Evolutionary conservation across 2,888 invertebrate genomes (phyloP).

Genomic region (Noctua pronuba): DNA sequence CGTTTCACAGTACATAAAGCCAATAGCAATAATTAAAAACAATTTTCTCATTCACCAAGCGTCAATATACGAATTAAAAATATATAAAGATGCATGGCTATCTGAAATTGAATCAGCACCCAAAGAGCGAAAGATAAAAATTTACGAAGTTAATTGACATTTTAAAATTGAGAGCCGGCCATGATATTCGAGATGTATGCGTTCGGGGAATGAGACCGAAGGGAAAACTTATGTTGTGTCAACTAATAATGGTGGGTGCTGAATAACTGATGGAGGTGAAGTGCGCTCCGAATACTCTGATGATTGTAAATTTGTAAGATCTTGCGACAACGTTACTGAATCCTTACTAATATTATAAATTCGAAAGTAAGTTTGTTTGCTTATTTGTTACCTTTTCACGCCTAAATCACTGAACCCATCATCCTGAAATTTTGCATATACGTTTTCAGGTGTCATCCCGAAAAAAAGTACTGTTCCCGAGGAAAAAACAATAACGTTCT

Average conservation of each 20-base stretch:
- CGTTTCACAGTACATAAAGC: constrained; percentile 64
- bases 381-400: too few species aligned
- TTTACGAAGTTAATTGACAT: constrained; percentile 79
- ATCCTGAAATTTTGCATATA: too few species aligned
- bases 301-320: neutral
- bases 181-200: constrained; percentile 51
- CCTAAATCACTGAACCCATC: too few species aligned
- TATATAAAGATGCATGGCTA: constrained; percentile 71
- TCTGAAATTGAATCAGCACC: constrained; percentile 74
- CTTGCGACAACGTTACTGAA: neutral
- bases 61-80: constrained; percentile 70
- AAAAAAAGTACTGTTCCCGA: too few species aligned
- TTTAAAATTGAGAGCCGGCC: constrained; percentile 72
- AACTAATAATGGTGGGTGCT: constrained; percentile 27
- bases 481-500: too few species aligned
- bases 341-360: too few species aligned
- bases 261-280: constrained; percentile 17
- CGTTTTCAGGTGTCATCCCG: too few species aligned
- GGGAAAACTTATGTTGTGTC: constrained; percentile 54
- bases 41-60: constrained; percentile 64
- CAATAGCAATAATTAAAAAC: constrained; percentile 66
- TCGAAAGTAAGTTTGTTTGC: too few species aligned
- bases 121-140: constrained; percentile 73
- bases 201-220: constrained; percentile 52
- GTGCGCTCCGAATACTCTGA: constrained; percentile 7